Evolutionary conservation across 2,888 invertebrate species (phyloP).

Genomic region (Carpatolechia fugitivella): DNA sequence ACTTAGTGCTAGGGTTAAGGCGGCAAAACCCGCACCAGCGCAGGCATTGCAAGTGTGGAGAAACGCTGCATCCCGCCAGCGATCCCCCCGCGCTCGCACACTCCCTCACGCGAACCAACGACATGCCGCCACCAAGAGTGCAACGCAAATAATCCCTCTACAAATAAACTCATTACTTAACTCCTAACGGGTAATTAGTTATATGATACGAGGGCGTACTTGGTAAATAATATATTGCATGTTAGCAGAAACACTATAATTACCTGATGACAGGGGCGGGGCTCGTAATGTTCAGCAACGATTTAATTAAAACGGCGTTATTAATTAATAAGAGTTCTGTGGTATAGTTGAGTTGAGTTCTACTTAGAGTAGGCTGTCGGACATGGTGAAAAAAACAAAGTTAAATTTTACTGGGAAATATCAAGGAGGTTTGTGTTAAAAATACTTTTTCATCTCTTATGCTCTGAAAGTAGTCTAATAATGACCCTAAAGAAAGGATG

Average conservation of each 20-base stretch:
- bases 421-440: too few species aligned
- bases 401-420: too few species aligned
- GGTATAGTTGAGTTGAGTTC: too few species aligned
- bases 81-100: background rate
- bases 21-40: constrained; percentile 37
- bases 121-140: background rate
- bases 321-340: too few species aligned
- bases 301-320: background rate
- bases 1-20: constrained; percentile 20
- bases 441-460: too few species aligned
- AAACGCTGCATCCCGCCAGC: constrained; percentile 30
- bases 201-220: background rate
- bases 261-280: background rate
- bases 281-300: background rate
- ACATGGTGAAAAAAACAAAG: too few species aligned
- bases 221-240: background rate
- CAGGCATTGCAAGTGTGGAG: constrained; percentile 33
- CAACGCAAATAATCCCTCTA: background rate
- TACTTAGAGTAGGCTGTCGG: too few species aligned
- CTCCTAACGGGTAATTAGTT: background rate
- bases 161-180: background rate
- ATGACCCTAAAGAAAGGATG: too few species aligned
- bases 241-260: background rate
- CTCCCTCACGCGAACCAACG: background rate
- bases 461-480: too few species aligned